These are phyloP conservation scores for Caloenas nicobarica DNA, from an alignment of 2,113 vertebrate genomes.

Conservation along the genomic window DNA sequence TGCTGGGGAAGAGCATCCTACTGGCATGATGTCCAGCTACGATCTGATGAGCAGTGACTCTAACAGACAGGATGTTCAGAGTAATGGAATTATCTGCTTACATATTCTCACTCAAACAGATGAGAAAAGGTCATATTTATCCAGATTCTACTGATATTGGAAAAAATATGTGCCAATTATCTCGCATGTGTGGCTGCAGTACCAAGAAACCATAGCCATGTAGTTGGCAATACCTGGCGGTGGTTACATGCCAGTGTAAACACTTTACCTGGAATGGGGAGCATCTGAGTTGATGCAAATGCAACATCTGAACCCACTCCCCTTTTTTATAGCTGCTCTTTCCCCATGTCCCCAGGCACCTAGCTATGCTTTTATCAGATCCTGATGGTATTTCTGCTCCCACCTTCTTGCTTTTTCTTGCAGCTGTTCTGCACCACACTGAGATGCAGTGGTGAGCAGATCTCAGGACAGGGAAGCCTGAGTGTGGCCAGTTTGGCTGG, in stretches of 20 bases:
- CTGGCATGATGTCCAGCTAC: rapidly evolving
- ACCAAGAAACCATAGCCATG: background rate
- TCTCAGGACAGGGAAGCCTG: background rate
- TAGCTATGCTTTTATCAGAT: background rate
- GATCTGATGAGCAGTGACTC: background rate
- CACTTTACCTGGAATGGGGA: background rate
- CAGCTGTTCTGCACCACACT: background rate
- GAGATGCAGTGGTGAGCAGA: background rate
- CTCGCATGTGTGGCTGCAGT: background rate
- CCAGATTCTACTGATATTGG: background rate
- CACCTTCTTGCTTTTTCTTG: background rate
- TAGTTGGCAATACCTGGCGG: background rate
- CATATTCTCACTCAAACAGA: background rate
- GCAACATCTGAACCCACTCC: background rate
- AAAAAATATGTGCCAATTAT: background rate
- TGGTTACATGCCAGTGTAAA: background rate
- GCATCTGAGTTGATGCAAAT: background rate
- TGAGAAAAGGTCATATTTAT: background rate
- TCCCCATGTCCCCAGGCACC: background rate
- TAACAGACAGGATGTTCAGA: background rate
- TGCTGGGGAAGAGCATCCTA: background rate
- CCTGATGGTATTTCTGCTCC: background rate
- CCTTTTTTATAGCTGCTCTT: background rate
- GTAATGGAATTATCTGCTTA: background rate
- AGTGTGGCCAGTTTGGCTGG: background rate